Evolutionary conservation across 2,113 vertebrate genomes (phyloP).

Genomic region (Hippocampus barbouri): DNA sequence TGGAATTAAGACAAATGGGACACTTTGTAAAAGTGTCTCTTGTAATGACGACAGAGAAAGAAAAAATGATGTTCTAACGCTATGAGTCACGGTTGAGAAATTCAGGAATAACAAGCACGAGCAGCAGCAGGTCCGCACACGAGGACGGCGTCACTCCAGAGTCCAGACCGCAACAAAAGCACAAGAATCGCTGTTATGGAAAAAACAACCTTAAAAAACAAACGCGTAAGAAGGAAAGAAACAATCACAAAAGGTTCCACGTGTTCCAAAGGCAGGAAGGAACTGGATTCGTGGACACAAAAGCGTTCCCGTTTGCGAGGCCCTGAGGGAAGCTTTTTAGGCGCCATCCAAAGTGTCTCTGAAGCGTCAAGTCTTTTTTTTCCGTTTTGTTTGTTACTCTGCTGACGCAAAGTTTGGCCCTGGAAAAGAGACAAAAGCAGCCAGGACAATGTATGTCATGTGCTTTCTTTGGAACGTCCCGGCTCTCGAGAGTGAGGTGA

Average conservation of each 20-base stretch:
- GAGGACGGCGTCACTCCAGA: conserved; percentile 23
- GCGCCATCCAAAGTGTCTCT: background rate
- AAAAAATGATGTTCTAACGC: background rate
- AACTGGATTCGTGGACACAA: conserved; percentile 11
- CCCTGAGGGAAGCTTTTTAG: background rate
- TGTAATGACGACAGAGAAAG: too few species aligned
- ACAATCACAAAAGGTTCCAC: conserved; percentile 24
- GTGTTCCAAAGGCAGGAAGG: conserved; percentile 2
- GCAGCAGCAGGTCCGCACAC: conserved; percentile 46
- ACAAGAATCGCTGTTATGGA: background rate
- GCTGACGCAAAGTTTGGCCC: background rate
- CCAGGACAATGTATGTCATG: background rate
- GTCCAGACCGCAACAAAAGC: background rate
- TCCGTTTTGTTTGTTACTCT: background rate
- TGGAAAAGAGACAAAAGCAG: conserved; percentile 1
- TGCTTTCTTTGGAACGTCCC: background rate
- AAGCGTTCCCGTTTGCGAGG: background rate
- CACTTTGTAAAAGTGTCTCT: too few species aligned
- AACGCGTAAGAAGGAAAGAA: conserved; percentile 11
- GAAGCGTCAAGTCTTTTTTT: background rate
- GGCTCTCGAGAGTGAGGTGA: background rate
- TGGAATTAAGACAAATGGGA: too few species aligned
- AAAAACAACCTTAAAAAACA: conserved; percentile 7
- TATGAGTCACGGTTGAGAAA: conserved; percentile 13
- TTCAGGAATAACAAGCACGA: conserved; percentile 37